Evolutionary conservation across 2,888 invertebrate genomes (phyloP).

Genomic region (Diarsia brunnea): DNA sequence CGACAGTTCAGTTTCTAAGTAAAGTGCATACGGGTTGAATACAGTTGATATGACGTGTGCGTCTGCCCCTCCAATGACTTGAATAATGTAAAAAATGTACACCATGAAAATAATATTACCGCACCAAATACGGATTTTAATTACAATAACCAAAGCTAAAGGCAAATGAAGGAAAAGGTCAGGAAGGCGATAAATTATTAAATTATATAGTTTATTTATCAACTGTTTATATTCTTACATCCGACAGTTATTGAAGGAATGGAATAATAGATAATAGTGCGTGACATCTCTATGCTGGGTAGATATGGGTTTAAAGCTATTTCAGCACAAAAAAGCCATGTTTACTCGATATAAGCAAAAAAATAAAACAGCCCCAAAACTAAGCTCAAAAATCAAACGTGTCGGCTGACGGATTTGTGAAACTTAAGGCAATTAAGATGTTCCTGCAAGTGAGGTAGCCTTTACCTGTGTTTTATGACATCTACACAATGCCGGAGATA

Average conservation of each 20-base stretch:
- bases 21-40: slow-evolving; percentile 88
- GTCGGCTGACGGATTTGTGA: slow-evolving; percentile 75
- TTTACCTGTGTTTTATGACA: slow-evolving; percentile 87
- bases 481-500: slow-evolving; percentile 77
- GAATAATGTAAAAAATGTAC: slow-evolving; percentile 70
- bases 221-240: slow-evolving; percentile 43
- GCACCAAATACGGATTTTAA: slow-evolving; percentile 55
- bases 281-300: slow-evolving; percentile 35
- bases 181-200: slow-evolving; percentile 45
- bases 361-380: slow-evolving; percentile 1
- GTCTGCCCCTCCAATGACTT: slow-evolving; percentile 86
- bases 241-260: slow-evolving; percentile 49
- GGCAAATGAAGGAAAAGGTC: slow-evolving; percentile 60
- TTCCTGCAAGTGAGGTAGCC: slow-evolving; percentile 87
- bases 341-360: slow-evolving; percentile 8
- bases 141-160: slow-evolving; percentile 54
- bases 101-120: slow-evolving; percentile 59
- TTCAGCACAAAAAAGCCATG: slow-evolving; percentile 5
- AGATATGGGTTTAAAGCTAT: background rate
- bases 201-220: slow-evolving; percentile 44
- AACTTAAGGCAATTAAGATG: slow-evolving; percentile 81
- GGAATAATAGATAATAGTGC: slow-evolving; percentile 35
- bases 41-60: slow-evolving; percentile 82
- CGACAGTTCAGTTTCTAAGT: slow-evolving; percentile 89
- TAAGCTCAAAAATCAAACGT: slow-evolving; percentile 69